phyloP scores from a whole-genome alignment of 2,113 vertebrate species.

The Nesogale talazaci region DNA sequence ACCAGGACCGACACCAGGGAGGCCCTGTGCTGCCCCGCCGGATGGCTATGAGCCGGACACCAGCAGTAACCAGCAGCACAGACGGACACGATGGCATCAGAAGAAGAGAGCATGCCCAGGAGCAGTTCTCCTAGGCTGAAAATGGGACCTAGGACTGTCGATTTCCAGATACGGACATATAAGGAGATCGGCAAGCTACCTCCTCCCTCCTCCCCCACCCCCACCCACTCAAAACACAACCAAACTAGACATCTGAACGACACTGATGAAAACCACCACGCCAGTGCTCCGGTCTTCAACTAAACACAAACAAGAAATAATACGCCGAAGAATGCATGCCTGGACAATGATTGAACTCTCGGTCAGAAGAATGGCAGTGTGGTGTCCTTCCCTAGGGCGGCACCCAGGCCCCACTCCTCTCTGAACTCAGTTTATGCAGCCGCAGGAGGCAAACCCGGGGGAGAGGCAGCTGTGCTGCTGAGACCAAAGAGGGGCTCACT shows the following conservation, averaged over 20 bases:
- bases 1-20: no score
- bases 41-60: no score
- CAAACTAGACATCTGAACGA: neutral
- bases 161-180: neutral
- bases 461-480: neutral
- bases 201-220: neutral
- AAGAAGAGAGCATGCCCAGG: neutral
- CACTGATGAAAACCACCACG: neutral
- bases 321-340: neutral
- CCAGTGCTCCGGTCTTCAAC: neutral
- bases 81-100: neutral
- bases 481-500: neutral
- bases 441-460: no score
- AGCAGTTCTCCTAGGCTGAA: neutral
- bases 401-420: neutral
- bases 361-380: neutral
- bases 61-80: neutral
- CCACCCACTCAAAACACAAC: no score
- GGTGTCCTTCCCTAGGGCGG: neutral
- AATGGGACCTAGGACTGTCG: slow-evolving; percentile 1
- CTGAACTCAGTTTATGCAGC: neutral
- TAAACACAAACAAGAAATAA: neutral
- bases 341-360: neutral
- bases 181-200: neutral
- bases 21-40: no score